phyloP scores from a whole-genome alignment of 2,888 invertebrate species.

The Apodemia hepburni region DNA sequence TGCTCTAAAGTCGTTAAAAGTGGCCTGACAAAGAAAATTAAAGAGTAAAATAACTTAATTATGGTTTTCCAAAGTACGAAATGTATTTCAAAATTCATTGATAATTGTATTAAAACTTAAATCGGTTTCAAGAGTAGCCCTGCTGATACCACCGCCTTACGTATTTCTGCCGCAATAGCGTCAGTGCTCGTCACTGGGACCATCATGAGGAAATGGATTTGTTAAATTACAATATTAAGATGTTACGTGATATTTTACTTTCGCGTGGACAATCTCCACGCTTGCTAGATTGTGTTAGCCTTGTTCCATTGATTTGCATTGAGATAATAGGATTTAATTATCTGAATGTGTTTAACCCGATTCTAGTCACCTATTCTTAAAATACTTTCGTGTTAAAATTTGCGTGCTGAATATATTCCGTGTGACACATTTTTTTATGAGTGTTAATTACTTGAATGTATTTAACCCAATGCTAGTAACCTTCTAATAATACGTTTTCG shows the following conservation, averaged over 20 bases:
- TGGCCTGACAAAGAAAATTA: no score
- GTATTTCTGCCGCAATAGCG: no score
- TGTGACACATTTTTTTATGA: not conserved
- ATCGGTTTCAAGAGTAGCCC: no score
- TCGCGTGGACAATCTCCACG: not conserved
- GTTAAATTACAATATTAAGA: not conserved
- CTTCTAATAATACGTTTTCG: not conserved
- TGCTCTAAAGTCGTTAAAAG: no score
- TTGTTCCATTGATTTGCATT: not conserved
- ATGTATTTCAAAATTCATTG: no score
- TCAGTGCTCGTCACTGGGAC: no score
- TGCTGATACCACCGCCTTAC: no score
- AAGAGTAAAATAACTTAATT: no score
- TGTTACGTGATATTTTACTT: constrained; percentile 1
- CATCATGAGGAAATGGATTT: no score
- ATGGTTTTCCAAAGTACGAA: no score
- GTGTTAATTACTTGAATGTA: not conserved
- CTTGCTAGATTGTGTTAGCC: not conserved
- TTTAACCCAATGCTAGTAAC: not conserved
- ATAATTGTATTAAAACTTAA: no score
- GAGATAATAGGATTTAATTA: no score
- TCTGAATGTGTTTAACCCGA: not conserved
- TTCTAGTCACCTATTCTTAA: not conserved
- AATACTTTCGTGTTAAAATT: not conserved
- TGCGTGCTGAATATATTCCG: not conserved